Base-by-base conservation (phyloP, 23 tunicate genomes). In the Phallusia fumigata region DNA sequence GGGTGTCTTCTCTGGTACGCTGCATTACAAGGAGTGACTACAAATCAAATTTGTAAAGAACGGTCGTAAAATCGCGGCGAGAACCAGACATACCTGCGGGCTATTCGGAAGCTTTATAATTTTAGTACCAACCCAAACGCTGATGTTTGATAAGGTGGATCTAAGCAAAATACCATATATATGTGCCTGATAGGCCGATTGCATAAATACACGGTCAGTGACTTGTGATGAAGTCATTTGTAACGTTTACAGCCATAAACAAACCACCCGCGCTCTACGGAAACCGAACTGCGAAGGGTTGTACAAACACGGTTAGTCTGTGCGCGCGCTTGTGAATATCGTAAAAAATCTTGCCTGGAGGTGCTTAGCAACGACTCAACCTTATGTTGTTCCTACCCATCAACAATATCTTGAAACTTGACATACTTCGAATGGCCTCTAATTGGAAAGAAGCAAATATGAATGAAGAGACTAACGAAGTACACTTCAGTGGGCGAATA, bases 41-140 rank as follows among this genome's bases (percentile, higher is more conserved):
- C 69, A 58, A 58, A 58, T 58, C 69, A 58, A 58, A 58, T 58
- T 58, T 58, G 69, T 58, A 58, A 58, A 58, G 69, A 58, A 58
- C 69, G 69, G 69, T 58, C 69, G 69, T 58, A 58, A 58, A 58
- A 22, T 22, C 69, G 1, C 69, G 69, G 69, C 69, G 69, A 22
- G 69, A 58, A 58, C 69, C 69, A 58, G 69, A 58, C 69, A 16
- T 58, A 58, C 69, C 69, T 58, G 69, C 69, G 69, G 69, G 69
- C 69, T 58, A 58, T 58, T 21, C 26, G 69, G 69, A 58, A 58
- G 69, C 69, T 21, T 24, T 58, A 21, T 58, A 58, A 58, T 58
- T 58, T 58, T 58, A 58, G 1, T 58, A 58, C 16, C 28, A 16
- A 24, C 13, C 5, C 15, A 58, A 58, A 8, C 16, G 3, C 69